Percentiles rank a stretch among this genome's conserved stretches.
phyloP scores from a whole-genome alignment of 2,113 vertebrate species.

The Mystacornis crossleyi region DNA sequence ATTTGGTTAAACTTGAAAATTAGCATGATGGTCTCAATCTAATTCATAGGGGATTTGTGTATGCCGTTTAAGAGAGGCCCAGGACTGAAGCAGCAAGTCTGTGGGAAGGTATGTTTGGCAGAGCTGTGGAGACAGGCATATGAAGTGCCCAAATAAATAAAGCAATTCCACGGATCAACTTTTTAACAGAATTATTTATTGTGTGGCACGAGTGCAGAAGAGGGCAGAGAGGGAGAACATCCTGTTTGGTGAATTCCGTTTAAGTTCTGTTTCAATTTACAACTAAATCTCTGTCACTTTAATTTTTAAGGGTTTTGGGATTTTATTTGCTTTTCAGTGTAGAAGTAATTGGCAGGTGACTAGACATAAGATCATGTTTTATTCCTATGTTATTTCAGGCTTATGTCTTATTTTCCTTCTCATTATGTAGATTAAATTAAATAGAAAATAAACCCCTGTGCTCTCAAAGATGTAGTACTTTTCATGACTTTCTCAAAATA shows the following conservation, averaged over 20 bases:
- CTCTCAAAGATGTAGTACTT: background rate
- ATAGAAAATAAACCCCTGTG: background rate
- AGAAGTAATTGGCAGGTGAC: conserved; percentile 44
- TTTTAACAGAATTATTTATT: conserved; percentile 23
- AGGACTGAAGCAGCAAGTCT: background rate
- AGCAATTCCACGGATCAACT: background rate
- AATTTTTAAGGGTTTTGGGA: background rate
- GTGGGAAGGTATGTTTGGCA: conserved; percentile 25
- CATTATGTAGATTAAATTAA: conserved; percentile 49
- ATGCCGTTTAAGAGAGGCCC: conserved; percentile 1
- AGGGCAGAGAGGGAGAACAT: background rate
- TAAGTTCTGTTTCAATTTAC: conserved; percentile 33
- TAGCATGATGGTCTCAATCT: background rate
- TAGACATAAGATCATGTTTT: conserved; percentile 35
- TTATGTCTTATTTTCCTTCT: conserved; percentile 48
- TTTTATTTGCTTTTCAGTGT: conserved; percentile 27
- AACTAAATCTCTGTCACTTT: background rate
- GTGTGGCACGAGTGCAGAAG: background rate
- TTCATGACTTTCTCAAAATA: conserved; percentile 30
- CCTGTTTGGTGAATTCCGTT: background rate
- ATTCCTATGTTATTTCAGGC: conserved; percentile 27
- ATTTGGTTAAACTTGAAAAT: conserved; percentile 64
- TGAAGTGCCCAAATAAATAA: conserved; percentile 25
- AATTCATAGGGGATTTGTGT: conserved; percentile 14
- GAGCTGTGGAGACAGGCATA: background rate